These are phyloP conservation scores for Lysiphlebus fabarum DNA, from an alignment of 1,140 invertebrate genomes.

Conservation along the genomic window DNA sequence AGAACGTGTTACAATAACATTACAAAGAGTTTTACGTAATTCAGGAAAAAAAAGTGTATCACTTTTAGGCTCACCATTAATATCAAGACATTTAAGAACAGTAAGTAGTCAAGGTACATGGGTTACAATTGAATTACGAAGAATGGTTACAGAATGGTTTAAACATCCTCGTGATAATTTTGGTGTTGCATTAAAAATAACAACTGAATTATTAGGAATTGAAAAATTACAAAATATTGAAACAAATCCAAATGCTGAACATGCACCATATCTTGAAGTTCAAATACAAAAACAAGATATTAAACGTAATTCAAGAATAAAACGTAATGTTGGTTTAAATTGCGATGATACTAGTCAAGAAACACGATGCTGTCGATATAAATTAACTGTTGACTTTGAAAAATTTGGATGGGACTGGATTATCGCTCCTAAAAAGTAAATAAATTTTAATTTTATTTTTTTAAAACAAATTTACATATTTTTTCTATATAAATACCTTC, in stretches of 20 bases:
- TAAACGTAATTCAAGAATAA: conserved; percentile 61
- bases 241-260: conserved; percentile 48
- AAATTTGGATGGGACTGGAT: conserved; percentile 99
- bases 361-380: conserved; percentile 82
- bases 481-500: too few species aligned
- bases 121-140: conserved; percentile 72
- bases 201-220: conserved; percentile 33
- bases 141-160: conserved; percentile 74
- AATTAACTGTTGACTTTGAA: conserved; percentile 91
- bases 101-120: conserved; percentile 60
- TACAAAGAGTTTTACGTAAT: conserved; percentile 48
- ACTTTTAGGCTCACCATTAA: conserved; percentile 41
- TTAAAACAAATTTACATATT: too few species aligned
- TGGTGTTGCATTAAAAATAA: conserved; percentile 70
- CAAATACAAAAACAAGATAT: conserved; percentile 79
- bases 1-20: conserved; percentile 42
- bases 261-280: conserved; percentile 63
- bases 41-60: conserved; percentile 36
- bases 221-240: conserved; percentile 43
- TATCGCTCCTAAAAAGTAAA: conserved; percentile 82
- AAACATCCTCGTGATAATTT: conserved; percentile 68
- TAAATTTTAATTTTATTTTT: too few species aligned
- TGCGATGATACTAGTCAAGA: conserved; percentile 77
- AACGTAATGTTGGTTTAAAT: conserved; percentile 74
- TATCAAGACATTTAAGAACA: conserved; percentile 47